Evolutionary conservation across 2,797 vertebrate genomes (phyloP).

Genomic region (Lutjanus campechanus): DNA sequence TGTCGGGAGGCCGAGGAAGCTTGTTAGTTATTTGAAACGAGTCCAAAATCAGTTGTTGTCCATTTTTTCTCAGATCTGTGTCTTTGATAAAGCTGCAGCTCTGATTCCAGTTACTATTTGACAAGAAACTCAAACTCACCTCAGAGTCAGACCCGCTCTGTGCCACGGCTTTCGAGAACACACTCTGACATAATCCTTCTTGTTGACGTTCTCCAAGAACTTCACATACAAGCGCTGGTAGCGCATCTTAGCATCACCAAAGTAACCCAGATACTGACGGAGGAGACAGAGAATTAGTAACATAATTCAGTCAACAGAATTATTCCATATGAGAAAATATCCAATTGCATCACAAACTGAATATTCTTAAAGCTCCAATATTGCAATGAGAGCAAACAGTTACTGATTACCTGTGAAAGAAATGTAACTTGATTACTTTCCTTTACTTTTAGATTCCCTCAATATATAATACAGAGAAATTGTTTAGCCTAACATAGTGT

Average conservation of each 20-base stretch:
- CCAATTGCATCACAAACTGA: not conserved
- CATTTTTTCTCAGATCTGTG: not conserved
- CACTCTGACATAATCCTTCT: slow-evolving; percentile 94
- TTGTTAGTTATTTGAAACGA: not conserved
- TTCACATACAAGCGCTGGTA: slow-evolving; percentile 95
- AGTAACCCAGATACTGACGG: slow-evolving; percentile 92
- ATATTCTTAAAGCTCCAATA: not conserved
- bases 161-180: slow-evolving; percentile 94
- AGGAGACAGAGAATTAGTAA: slow-evolving; percentile 1
- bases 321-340: not conserved
- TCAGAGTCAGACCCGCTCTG: slow-evolving; percentile 86
- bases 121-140: slow-evolving; percentile 72
- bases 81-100: not conserved
- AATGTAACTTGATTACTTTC: too few species aligned
- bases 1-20: not conserved
- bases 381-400: not conserved
- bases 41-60: not conserved
- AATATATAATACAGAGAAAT: too few species aligned
- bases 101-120: too few species aligned
- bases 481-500: too few species aligned
- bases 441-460: too few species aligned
- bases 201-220: slow-evolving; percentile 95
- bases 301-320: not conserved
- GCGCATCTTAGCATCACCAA: slow-evolving; percentile 93
- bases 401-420: too few species aligned